Conservation (phyloP, 2,113 vertebrate species). For the Apus apus region DNA sequence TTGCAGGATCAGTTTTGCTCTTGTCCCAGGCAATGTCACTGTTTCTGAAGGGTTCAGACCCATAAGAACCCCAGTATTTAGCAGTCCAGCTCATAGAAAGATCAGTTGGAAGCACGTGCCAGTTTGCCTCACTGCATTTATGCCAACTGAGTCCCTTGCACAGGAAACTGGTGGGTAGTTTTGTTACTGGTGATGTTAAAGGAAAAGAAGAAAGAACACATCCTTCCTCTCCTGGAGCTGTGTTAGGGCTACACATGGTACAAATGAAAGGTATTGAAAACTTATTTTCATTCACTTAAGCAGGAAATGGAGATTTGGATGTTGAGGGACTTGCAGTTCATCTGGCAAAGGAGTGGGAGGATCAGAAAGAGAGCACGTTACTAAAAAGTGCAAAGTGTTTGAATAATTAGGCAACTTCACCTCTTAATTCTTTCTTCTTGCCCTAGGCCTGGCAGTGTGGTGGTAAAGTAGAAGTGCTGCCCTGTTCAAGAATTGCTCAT, state of each 20-base stretch:
- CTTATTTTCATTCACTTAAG: neutral
- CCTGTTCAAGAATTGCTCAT: constrained; percentile 81
- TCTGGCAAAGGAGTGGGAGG: neutral
- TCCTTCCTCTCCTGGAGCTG: neutral
- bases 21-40: neutral
- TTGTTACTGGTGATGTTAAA: neutral
- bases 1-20: neutral
- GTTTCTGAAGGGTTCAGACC: neutral
- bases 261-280: neutral
- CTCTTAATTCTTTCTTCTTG: neutral
- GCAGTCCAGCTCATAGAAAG: neutral
- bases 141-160: neutral
- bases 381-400: neutral
- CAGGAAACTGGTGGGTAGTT: neutral
- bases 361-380: neutral
- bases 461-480: constrained; percentile 81
- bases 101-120: neutral
- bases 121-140: neutral
- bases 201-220: neutral
- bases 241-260: neutral
- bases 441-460: constrained; percentile 84
- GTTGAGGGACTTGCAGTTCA: neutral
- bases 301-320: neutral
- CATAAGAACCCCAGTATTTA: neutral
- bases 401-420: neutral